These are phyloP conservation scores for Scatophagus argus DNA, from an alignment of 2,113 vertebrate species.

Conservation along the genomic window DNA sequence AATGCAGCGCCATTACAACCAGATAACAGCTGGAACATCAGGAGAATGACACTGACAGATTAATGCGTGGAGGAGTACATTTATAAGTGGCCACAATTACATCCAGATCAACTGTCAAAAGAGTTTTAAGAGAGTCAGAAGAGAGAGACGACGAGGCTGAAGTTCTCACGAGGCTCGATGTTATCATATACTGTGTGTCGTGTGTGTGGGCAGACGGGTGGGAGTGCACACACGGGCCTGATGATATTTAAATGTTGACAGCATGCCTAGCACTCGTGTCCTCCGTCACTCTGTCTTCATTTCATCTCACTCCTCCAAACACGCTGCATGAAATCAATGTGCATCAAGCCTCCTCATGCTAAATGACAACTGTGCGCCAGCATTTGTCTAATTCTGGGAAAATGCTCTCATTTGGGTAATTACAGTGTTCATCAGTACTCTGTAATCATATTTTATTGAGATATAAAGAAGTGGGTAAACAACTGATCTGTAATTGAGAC, in stretches of 20 bases:
- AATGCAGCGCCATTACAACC: slow-evolving; percentile 32
- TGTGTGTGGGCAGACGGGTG: slow-evolving; percentile 62
- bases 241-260: slow-evolving; percentile 77
- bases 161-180: slow-evolving; percentile 44
- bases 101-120: slow-evolving; percentile 58
- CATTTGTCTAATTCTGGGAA: slow-evolving; percentile 34
- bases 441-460: slow-evolving; percentile 45
- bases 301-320: slow-evolving; percentile 72
- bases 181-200: slow-evolving; percentile 53
- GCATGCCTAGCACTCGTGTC: slow-evolving; percentile 61
- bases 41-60: slow-evolving; percentile 65
- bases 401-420: slow-evolving; percentile 50
- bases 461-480: slow-evolving; percentile 30
- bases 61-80: slow-evolving; percentile 38
- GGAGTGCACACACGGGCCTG: slow-evolving; percentile 58
- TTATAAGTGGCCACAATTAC: slow-evolving; percentile 57
- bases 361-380: slow-evolving; percentile 33
- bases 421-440: slow-evolving; percentile 29
- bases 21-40: slow-evolving; percentile 73
- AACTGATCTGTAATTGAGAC: slow-evolving; percentile 9
- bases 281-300: slow-evolving; percentile 62
- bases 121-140: slow-evolving; percentile 29
- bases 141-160: slow-evolving; percentile 20
- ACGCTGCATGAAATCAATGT: slow-evolving; percentile 56
- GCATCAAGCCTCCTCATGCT: slow-evolving; percentile 53